phyloP scores from a whole-genome alignment of 2,888 invertebrate species.

The Marronus borbonicus region DNA sequence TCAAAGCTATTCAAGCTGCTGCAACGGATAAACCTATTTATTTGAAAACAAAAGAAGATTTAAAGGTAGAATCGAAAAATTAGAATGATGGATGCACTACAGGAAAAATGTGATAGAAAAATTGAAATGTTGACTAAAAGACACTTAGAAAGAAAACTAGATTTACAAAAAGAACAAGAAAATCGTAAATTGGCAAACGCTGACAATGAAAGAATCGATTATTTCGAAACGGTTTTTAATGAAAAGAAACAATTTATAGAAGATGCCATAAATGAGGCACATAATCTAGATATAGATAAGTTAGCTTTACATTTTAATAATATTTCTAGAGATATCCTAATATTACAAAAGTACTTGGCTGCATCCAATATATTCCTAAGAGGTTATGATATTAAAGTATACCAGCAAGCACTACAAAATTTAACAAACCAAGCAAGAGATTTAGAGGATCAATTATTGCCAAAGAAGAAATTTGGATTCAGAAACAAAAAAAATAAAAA shows the following conservation, averaged over 20 bases:
- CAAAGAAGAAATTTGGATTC: slow-evolving; percentile 91
- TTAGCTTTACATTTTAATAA: slow-evolving; percentile 78
- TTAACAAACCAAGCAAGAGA: slow-evolving; percentile 81
- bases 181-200: slow-evolving; percentile 77
- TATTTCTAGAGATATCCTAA: slow-evolving; percentile 81
- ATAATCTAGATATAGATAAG: slow-evolving; percentile 71
- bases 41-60: slow-evolving; percentile 45
- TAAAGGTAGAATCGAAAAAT: slow-evolving; percentile 22
- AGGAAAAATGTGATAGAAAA: slow-evolving; percentile 68
- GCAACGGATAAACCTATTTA: slow-evolving; percentile 59
- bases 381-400: slow-evolving; percentile 85
- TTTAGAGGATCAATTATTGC: slow-evolving; percentile 81
- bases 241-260: slow-evolving; percentile 79
- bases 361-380: slow-evolving; percentile 86
- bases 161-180: slow-evolving; percentile 78
- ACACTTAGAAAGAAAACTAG: slow-evolving; percentile 78
- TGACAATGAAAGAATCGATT: slow-evolving; percentile 79
- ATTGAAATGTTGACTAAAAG: slow-evolving; percentile 71
- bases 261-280: slow-evolving; percentile 72
- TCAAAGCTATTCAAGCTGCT: slow-evolving; percentile 72
- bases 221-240: slow-evolving; percentile 80
- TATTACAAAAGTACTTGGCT: slow-evolving; percentile 84
- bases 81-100: slow-evolving; percentile 52
- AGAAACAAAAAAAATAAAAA: slow-evolving; percentile 76
- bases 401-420: slow-evolving; percentile 81